Evolutionary conservation across 2,113 vertebrate species (phyloP).

Genomic region (Caranx ignobilis): DNA sequence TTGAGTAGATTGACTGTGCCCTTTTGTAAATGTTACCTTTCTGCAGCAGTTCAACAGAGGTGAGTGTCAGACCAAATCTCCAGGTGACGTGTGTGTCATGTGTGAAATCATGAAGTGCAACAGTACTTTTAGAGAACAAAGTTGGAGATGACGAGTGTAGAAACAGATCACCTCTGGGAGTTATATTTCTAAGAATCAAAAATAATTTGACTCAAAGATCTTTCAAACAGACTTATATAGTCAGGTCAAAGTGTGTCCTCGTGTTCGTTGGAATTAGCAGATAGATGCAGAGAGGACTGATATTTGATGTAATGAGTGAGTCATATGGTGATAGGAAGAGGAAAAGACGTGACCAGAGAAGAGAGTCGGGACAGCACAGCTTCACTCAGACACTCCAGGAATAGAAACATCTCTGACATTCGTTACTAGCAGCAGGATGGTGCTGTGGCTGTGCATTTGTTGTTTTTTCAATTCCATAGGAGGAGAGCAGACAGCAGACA

Average conservation of each 20-base stretch:
- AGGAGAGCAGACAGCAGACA: conserved; percentile 52
- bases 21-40: not conserved
- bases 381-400: conserved; percentile 31
- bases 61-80: not conserved
- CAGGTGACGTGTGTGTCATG: not conserved
- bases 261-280: too few species aligned
- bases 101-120: not conserved
- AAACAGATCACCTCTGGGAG: not conserved
- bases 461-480: conserved; percentile 46
- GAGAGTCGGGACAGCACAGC: conserved; percentile 10
- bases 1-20: not conserved
- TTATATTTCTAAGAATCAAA: not conserved
- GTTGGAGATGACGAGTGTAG: not conserved
- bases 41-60: too few species aligned
- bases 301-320: conserved; percentile 8
- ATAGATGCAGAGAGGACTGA: not conserved
- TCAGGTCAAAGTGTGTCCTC: not conserved
- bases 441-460: not conserved
- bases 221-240: not conserved
- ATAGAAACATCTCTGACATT: conserved; percentile 66
- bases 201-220: not conserved
- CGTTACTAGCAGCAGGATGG: conserved; percentile 16
- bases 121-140: not conserved
- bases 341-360: conserved; percentile 16
- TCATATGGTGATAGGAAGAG: conserved; percentile 8